phyloP scores from a whole-genome alignment of 2,888 invertebrate genomes.

The Chorisops tibialis region DNA sequence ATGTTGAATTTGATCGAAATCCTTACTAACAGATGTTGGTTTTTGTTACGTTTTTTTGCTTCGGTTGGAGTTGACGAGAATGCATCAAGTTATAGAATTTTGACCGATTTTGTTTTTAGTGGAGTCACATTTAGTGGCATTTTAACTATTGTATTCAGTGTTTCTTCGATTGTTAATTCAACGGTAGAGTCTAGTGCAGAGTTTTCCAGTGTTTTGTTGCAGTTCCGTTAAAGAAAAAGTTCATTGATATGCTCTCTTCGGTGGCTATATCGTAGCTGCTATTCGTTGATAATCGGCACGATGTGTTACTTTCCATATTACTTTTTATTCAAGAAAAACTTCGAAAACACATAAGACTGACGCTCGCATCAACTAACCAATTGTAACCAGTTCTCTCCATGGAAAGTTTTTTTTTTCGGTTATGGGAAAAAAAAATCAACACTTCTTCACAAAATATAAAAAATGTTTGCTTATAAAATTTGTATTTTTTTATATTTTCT shows the following conservation, averaged over 20 bases:
- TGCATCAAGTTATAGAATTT: neutral
- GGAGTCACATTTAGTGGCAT: neutral
- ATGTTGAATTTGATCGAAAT: too few relatives aligned
- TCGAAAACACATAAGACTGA: too few relatives aligned
- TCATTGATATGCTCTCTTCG: slow-evolving; percentile 19
- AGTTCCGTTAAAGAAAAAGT: slow-evolving; percentile 9
- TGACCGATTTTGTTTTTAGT: neutral
- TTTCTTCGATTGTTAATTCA: neutral
- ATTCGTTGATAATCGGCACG: slow-evolving; percentile 5
- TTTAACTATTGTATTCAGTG: neutral
- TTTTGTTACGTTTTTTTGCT: neutral
- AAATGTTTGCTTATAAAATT: too few relatives aligned
- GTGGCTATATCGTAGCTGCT: slow-evolving; percentile 9
- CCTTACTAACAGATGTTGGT: too few relatives aligned
- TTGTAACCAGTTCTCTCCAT: too few relatives aligned
- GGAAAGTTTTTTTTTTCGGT: too few relatives aligned
- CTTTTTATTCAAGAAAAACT: too few relatives aligned
- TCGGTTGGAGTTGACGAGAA: slow-evolving; percentile 1
- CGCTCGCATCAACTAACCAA: too few relatives aligned
- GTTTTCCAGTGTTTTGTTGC: slow-evolving; percentile 17
- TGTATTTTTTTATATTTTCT: too few relatives aligned
- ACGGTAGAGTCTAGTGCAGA: neutral
- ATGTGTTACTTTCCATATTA: neutral
- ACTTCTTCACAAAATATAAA: too few relatives aligned
- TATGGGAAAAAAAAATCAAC: too few relatives aligned